A percentile compares a stretch with the other conserved stretches of the same genome.
phyloP scores from a whole-genome alignment of 2,113 vertebrate genomes.

The Thamnophis sirtalis region DNA sequence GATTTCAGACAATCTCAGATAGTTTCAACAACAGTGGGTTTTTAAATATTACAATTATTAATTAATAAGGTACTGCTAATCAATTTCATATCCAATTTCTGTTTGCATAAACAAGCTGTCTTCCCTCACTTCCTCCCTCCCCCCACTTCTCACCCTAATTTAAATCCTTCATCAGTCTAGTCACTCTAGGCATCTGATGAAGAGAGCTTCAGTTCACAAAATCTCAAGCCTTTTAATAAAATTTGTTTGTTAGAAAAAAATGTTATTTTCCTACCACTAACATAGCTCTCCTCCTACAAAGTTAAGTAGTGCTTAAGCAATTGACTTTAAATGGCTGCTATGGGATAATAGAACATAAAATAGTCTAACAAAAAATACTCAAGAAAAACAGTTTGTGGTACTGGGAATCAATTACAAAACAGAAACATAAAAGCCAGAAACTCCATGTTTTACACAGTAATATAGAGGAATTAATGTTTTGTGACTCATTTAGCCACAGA shows the following conservation, averaged over 20 bases:
- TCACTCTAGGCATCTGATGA: not conserved
- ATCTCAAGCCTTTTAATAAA: not conserved
- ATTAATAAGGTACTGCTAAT: not conserved
- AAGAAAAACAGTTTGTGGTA: constrained; percentile 26
- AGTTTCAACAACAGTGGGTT: not conserved
- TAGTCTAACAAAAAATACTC: not conserved
- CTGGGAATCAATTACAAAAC: constrained; percentile 36
- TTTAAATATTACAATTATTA: not conserved
- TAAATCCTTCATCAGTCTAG: not conserved
- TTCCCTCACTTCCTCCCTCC: not conserved
- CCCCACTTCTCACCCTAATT: not conserved
- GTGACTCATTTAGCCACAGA: not conserved
- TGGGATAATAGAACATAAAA: not conserved
- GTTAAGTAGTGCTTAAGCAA: not conserved
- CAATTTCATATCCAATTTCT: not conserved
- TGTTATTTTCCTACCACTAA: not conserved
- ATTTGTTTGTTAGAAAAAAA: not conserved
- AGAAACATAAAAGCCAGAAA: not conserved
- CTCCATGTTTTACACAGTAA: constrained; percentile 17
- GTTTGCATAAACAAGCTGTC: not conserved
- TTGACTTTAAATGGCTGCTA: not conserved
- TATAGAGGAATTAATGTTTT: constrained; percentile 15
- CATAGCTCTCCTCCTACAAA: not conserved
- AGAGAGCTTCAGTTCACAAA: not conserved
- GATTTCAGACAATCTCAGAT: not conserved